These are phyloP conservation scores for Allobates femoralis DNA, from an alignment of 2,797 vertebrate species.

Conservation along the genomic window DNA sequence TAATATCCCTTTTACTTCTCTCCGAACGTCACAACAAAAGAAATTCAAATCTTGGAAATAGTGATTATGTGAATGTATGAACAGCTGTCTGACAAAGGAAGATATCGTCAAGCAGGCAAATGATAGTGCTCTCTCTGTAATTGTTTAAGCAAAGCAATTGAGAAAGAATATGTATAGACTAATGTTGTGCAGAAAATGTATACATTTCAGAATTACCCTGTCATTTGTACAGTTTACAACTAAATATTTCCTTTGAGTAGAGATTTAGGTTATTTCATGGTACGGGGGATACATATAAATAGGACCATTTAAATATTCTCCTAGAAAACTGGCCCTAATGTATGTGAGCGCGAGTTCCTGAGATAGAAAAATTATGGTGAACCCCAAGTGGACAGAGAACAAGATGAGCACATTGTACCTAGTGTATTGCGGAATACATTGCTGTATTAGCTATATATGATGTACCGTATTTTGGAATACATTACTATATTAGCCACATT, in stretches of 20 bases:
- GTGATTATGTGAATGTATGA: slow-evolving; percentile 47
- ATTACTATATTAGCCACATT: neutral
- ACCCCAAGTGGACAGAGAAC: neutral
- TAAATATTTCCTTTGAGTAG: neutral
- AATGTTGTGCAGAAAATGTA: slow-evolving; percentile 40
- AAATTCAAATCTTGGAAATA: slow-evolving; percentile 45
- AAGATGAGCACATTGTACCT: neutral
- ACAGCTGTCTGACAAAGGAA: slow-evolving; percentile 58
- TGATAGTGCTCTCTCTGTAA: slow-evolving; percentile 44
- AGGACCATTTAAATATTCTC: neutral
- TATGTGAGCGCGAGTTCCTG: neutral
- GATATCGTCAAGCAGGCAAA: slow-evolving; percentile 51
- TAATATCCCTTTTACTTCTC: slow-evolving; percentile 38
- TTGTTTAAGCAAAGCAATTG: slow-evolving; percentile 59
- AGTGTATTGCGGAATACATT: neutral
- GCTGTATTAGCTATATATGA: neutral
- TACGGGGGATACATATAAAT: neutral
- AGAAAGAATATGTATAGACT: slow-evolving; percentile 40
- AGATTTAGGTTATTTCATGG: neutral
- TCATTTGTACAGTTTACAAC: slow-evolving; percentile 11
- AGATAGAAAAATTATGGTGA: neutral
- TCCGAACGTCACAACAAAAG: slow-evolving; percentile 23
- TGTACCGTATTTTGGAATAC: neutral
- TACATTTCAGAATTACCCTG: slow-evolving; percentile 42
- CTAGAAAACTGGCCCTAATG: neutral